Evolutionary conservation across 2,797 vertebrate genomes (phyloP).

Genomic region (Austrolebias charrua): DNA sequence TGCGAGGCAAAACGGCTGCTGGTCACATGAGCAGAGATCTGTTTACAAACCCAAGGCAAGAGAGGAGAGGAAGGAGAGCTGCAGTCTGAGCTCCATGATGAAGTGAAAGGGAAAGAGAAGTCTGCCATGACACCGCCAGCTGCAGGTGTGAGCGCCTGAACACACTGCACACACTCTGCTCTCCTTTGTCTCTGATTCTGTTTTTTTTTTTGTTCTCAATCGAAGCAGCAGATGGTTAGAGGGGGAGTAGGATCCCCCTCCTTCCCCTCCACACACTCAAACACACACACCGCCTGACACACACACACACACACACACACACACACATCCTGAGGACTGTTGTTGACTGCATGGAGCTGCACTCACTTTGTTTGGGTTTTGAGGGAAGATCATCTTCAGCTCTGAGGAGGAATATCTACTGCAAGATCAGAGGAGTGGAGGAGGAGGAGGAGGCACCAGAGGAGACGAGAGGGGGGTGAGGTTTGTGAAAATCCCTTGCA

Average conservation of each 20-base stretch:
- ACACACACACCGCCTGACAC: slow-evolving; percentile 17
- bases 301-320: slow-evolving; percentile 46
- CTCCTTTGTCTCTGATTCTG: slow-evolving; percentile 65
- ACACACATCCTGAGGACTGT: slow-evolving; percentile 59
- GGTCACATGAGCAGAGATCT: slow-evolving; percentile 86
- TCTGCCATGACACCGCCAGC: slow-evolving; percentile 71
- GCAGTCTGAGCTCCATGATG: slow-evolving; percentile 49
- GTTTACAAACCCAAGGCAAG: slow-evolving; percentile 85
- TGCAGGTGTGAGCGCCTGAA: slow-evolving; percentile 68
- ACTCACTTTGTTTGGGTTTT: slow-evolving; percentile 72
- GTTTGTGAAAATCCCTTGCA: slow-evolving; percentile 74
- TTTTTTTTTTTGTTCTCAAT: slow-evolving; percentile 51
- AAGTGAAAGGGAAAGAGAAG: slow-evolving; percentile 62
- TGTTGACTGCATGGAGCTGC: slow-evolving; percentile 64
- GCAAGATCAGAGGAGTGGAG: slow-evolving; percentile 65
- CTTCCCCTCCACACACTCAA: slow-evolving; percentile 7
- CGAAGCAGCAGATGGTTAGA: slow-evolving; percentile 82
- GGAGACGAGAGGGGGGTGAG: slow-evolving; percentile 67
- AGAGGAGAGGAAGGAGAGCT: slow-evolving; percentile 55
- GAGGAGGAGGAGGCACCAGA: slow-evolving; percentile 61
- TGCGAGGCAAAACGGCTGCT: slow-evolving; percentile 84
- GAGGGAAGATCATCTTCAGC: slow-evolving; percentile 48
- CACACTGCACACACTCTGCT: slow-evolving; percentile 48
- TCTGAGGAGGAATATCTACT: slow-evolving; percentile 67
- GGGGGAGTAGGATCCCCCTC: slow-evolving; percentile 75